A percentile compares a stretch with the other conserved stretches of the same genome.
Evolutionary conservation across 2,797 vertebrate genomes (phyloP).

Genomic region (Hypotaenidia okinawae): DNA sequence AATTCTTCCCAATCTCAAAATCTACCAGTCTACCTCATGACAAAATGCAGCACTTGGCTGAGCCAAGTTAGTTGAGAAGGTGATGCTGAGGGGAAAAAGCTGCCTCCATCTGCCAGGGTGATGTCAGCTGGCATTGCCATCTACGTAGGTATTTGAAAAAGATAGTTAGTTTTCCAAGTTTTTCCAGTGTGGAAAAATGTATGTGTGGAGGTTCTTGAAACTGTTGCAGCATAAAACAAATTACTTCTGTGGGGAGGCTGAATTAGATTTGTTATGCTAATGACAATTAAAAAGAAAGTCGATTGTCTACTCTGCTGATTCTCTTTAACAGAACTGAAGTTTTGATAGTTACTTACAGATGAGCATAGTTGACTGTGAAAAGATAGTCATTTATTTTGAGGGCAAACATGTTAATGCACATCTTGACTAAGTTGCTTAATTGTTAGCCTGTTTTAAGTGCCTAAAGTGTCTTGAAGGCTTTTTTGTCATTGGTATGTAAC

Average conservation of each 20-base stretch:
- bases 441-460: neutral
- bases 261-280: neutral
- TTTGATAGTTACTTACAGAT: neutral
- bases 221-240: neutral
- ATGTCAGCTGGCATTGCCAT: neutral
- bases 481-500: neutral
- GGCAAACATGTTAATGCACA: neutral
- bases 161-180: neutral
- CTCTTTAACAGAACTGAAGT: neutral
- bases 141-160: neutral
- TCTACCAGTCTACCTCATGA: rapidly evolving
- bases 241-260: neutral
- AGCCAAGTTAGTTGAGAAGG: neutral
- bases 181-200: neutral
- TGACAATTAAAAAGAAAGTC: neutral
- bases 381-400: neutral
- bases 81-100: neutral
- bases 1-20: neutral
- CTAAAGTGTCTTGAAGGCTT: neutral
- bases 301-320: neutral
- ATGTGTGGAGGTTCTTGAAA: neutral
- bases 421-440: neutral
- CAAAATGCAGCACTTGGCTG: neutral
- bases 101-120: neutral
- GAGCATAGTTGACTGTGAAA: neutral